Percentiles rank a stretch among this genome's conserved stretches.
Conservation (phyloP, 2,888 invertebrate genomes). For the Trichacis sp. region DNA sequence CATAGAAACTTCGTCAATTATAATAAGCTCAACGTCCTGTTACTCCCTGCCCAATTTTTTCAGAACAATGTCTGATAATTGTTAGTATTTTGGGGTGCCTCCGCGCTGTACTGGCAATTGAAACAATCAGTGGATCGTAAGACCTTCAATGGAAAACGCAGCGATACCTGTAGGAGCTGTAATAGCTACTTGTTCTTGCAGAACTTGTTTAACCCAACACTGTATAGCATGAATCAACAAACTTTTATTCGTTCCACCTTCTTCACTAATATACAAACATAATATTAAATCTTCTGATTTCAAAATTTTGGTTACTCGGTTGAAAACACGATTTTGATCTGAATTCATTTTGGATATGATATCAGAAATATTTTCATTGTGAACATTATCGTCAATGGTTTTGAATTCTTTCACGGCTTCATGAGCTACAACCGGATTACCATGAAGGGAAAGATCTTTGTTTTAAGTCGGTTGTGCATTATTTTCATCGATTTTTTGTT, state of each 20-base stretch:
- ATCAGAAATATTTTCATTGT: neutral
- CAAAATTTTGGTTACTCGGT: neutral
- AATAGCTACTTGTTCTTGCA: slow-evolving; percentile 47
- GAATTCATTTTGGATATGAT: neutral
- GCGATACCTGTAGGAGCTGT: slow-evolving; percentile 45
- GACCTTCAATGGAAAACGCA: too few relatives aligned
- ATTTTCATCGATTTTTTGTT: too few relatives aligned
- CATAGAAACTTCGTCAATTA: slow-evolving; percentile 50
- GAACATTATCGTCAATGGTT: neutral
- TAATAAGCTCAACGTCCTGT: slow-evolving; percentile 48
- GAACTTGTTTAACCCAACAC: neutral
- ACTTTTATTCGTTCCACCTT: too few relatives aligned
- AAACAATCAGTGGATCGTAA: too few relatives aligned
- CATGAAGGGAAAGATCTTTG: too few relatives aligned
- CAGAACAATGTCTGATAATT: slow-evolving; percentile 47
- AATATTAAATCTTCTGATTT: neutral
- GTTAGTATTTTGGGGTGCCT: slow-evolving; percentile 46
- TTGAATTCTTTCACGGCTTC: neutral
- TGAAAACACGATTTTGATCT: neutral
- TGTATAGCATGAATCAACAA: too few relatives aligned
- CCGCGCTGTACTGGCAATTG: slow-evolving; percentile 31
- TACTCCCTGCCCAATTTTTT: slow-evolving; percentile 45
- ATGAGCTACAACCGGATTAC: neutral
- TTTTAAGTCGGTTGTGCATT: too few relatives aligned
- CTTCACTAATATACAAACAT: too few relatives aligned